Evolutionary conservation across 2,797 vertebrate genomes (phyloP), one percentile per base, ranked within the genome.

Genomic region (Lagocephalus sceleratus): DNA sequence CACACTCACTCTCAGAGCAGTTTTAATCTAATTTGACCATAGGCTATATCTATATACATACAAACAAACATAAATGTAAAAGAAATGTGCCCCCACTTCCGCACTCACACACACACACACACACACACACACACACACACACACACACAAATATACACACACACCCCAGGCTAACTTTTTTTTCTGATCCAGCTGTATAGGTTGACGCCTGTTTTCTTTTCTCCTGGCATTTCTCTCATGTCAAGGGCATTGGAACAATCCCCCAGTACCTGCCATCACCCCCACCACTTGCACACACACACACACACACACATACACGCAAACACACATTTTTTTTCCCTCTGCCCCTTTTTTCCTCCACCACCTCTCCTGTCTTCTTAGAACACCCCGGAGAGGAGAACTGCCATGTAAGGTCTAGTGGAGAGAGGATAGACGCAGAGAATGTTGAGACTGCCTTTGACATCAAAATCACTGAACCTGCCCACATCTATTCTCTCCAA

Each of bases 351-450:
- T 23, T 47, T 53, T 60, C 60, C 55, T n/a, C 40, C 42, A 10
- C 74, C 46, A 12, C 71, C 68, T 66, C 65, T 69, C 58, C 76
- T 83, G 77, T 89, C 87, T 88, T 82, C 75, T 76, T 50, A 69
- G 75, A 83, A 83, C 71, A 80, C 83, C 84, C 84, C 51, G 39
- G 83, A 83, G 86, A 88, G 73, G 60, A 74, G 79, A 87, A 78
- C 80, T 87, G 86, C 86, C 87, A 86, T 87, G 87, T 87, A 85
- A 87, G 86, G 85, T 86, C 86, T 83, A 63, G 73, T 85, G 81
- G 82, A 86, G 83, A 86, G 79, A 86, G 84, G 78, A 85, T 79
- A 79, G 84, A 86, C 76, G 79, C 70, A 49, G 74, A 59, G 73
- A 85, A 76, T 53, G 57, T 82, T 86, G 81, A 84, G 75, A 82